A percentile compares a stretch with the other conserved stretches of the same genome.
phyloP scores from a whole-genome alignment of 2,888 invertebrate genomes.

The Stramonita haemastoma region DNA sequence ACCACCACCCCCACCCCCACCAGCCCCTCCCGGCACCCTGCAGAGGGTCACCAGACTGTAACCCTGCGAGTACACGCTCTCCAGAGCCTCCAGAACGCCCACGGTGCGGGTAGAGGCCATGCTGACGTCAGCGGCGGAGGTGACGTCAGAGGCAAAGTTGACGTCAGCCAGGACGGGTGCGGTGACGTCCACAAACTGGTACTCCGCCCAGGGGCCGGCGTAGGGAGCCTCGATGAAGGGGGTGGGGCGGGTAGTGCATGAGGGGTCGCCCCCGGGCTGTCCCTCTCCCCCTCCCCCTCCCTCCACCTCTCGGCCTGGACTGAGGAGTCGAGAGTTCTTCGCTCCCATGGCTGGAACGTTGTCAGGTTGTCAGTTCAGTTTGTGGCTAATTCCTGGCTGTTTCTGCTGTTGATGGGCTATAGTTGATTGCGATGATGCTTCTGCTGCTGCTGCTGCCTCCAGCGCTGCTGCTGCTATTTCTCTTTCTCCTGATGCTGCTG shows the following conservation, averaged over 20 bases:
- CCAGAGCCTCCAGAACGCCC: slow-evolving; percentile 18
- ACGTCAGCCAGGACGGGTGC: slow-evolving; percentile 37
- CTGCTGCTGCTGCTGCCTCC: too few species aligned
- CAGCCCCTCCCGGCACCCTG: slow-evolving; percentile 10
- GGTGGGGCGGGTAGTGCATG: not conserved
- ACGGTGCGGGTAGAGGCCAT: slow-evolving; percentile 29
- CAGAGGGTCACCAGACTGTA: slow-evolving; percentile 38
- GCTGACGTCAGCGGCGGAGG: slow-evolving; percentile 6
- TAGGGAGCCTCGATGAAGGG: slow-evolving; percentile 37
- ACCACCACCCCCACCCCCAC: not conserved
- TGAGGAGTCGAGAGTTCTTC: not conserved
- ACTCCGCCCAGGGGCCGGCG: slow-evolving; percentile 40
- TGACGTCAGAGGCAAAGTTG: slow-evolving; percentile 24
- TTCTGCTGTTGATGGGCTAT: too few species aligned
- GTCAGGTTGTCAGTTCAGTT: too few species aligned
- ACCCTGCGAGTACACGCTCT: slow-evolving; percentile 22
- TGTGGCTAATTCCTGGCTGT: too few species aligned
- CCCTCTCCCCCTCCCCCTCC: not conserved
- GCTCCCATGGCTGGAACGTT: not conserved
- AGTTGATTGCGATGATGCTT: too few species aligned
- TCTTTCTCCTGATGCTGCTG: too few species aligned
- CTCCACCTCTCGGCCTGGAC: not conserved
- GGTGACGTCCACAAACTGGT: slow-evolving; percentile 41
- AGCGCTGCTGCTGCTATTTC: too few species aligned
- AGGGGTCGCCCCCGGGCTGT: not conserved